Conservation (phyloP, 2,888 invertebrate species). For the Caenorhabditis becei region DNA sequence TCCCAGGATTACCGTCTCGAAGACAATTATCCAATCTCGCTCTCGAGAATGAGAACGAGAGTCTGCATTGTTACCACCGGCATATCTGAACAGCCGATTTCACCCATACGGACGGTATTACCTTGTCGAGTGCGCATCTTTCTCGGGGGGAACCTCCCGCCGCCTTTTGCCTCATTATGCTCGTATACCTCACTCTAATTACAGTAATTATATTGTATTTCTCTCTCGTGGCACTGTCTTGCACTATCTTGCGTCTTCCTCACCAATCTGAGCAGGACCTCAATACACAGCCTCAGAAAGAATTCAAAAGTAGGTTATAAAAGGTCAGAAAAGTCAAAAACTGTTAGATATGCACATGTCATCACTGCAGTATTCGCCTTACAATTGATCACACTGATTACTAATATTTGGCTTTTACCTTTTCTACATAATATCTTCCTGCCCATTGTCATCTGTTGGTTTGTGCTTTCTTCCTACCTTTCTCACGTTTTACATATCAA, state of each 20-base stretch:
- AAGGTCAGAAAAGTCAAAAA: slow-evolving; percentile 3
- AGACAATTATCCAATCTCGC: slow-evolving; percentile 56
- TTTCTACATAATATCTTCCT: background rate
- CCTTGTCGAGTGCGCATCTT: slow-evolving; percentile 45
- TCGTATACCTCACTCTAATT: slow-evolving; percentile 61
- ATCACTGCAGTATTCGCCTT: slow-evolving; percentile 8
- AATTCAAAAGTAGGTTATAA: background rate
- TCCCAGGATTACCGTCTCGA: slow-evolving; percentile 58
- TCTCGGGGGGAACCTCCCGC: slow-evolving; percentile 9
- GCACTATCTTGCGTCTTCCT: background rate
- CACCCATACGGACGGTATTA: slow-evolving; percentile 33
- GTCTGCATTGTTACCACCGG: slow-evolving; percentile 34
- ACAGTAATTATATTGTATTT: slow-evolving; percentile 63
- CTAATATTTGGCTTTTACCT: too few species aligned
- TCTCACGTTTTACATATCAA: slow-evolving; percentile 26
- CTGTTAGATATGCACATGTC: slow-evolving; percentile 3
- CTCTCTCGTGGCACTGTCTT: background rate
- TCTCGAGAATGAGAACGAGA: slow-evolving; percentile 17
- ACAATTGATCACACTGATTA: too few species aligned
- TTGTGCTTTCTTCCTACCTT: background rate
- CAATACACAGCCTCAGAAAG: too few species aligned
- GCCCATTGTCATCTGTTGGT: background rate
- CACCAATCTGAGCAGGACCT: too few species aligned
- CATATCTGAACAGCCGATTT: slow-evolving; percentile 26
- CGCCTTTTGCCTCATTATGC: slow-evolving; percentile 55